phyloP scores from a whole-genome alignment of 2,888 invertebrate species.

The Unio pictorum region DNA sequence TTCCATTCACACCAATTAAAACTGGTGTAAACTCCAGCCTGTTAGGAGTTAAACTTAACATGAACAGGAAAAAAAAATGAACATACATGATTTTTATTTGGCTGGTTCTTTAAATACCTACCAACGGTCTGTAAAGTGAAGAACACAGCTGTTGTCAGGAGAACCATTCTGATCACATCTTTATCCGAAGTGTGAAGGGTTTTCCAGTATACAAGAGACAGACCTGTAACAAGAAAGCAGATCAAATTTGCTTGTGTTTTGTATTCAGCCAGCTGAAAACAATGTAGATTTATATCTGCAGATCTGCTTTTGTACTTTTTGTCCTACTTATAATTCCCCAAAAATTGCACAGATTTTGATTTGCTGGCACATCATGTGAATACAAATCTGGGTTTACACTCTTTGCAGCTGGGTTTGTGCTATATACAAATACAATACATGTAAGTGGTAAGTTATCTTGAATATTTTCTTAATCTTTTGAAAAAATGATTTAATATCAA shows the following conservation, averaged over 20 bases:
- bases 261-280: neutral
- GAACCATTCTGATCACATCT: conserved; percentile 57
- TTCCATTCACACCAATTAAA: too few species aligned
- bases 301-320: neutral
- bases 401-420: too few species aligned
- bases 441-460: too few species aligned
- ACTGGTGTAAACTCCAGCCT: too few species aligned
- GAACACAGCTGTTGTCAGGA: conserved; percentile 60
- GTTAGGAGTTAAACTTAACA: too few species aligned
- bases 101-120: conserved; percentile 22
- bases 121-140: conserved; percentile 61
- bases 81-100: too few species aligned
- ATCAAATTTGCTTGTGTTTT: neutral
- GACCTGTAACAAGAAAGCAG: conserved; percentile 28
- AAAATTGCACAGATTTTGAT: neutral
- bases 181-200: conserved; percentile 60
- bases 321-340: neutral
- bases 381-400: too few species aligned
- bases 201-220: conserved; percentile 64
- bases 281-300: neutral
- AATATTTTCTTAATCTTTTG: too few species aligned
- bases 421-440: too few species aligned
- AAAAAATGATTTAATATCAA: too few species aligned
- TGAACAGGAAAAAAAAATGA: too few species aligned
- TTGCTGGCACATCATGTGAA: too few species aligned